phyloP scores from a whole-genome alignment of 2,888 invertebrate species.

The Trichacis sp. region DNA sequence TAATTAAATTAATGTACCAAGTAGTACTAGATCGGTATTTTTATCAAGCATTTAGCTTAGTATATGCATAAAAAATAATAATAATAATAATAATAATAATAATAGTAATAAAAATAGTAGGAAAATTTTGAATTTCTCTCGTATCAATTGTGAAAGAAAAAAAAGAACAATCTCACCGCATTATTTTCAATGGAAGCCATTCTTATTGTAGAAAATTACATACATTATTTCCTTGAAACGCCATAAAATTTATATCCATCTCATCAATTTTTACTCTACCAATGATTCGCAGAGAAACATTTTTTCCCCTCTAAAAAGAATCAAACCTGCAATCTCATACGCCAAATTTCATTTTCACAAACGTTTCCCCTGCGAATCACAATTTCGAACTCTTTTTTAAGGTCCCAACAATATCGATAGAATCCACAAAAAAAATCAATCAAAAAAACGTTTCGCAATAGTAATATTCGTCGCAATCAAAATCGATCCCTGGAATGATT shows the following conservation, averaged over 20 bases:
- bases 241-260: too few relatives aligned
- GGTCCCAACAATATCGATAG: too few relatives aligned
- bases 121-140: constrained; percentile 32
- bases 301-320: background rate
- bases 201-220: background rate
- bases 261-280: background rate
- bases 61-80: constrained; percentile 14
- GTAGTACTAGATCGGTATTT: constrained; percentile 40
- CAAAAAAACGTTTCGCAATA: too few relatives aligned
- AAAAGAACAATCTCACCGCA: background rate
- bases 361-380: background rate
- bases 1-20: constrained; percentile 66
- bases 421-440: too few relatives aligned
- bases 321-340: too few relatives aligned
- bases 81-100: constrained; percentile 26
- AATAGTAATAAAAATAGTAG: constrained; percentile 20
- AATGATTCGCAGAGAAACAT: background rate
- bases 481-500: background rate
- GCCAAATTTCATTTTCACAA: background rate
- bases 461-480: too few relatives aligned
- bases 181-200: background rate
- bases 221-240: background rate
- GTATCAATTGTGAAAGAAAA: constrained; percentile 12
- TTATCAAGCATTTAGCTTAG: constrained; percentile 9
- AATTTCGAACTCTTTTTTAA: too few relatives aligned